A percentile compares a stretch with the other conserved stretches of the same genome.
phyloP scores from a whole-genome alignment of 2,797 vertebrate species.

The Falco novaeseelandiae region DNA sequence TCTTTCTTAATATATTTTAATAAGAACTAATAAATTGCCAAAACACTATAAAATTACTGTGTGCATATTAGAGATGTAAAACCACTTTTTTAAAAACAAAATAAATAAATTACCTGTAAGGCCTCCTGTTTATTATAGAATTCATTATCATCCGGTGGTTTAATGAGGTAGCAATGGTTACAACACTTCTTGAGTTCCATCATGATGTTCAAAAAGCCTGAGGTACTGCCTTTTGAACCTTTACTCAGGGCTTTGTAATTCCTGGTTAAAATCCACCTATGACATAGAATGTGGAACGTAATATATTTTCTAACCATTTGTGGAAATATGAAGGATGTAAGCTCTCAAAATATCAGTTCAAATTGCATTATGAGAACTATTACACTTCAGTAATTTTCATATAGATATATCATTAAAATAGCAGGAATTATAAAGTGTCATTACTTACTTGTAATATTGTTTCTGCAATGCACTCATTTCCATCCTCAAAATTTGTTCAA shows the following conservation, averaged over 20 bases:
- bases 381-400: background rate
- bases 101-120: slow-evolving; percentile 84
- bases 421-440: background rate
- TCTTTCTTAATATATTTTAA: background rate
- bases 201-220: slow-evolving; percentile 98
- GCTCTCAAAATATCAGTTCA: slow-evolving; percentile 11
- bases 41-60: background rate
- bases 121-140: slow-evolving; percentile 91
- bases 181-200: slow-evolving; percentile 99
- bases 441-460: slow-evolving; percentile 85
- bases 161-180: slow-evolving; percentile 99
- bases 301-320: background rate
- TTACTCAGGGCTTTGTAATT: slow-evolving; percentile 98
- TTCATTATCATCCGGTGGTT: slow-evolving; percentile 92
- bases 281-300: background rate
- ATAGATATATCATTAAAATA: background rate
- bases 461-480: slow-evolving; percentile 98
- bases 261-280: slow-evolving; percentile 95
- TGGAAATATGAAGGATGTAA: background rate
- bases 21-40: background rate
- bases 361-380: background rate
- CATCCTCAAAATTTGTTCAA: slow-evolving; percentile 95
- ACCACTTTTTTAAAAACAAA: slow-evolving; percentile 33
- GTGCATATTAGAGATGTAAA: background rate
- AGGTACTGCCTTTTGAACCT: slow-evolving; percentile 96